These are phyloP conservation scores for Henricia sp. DNA, from an alignment of 53 echinoderm and acorn worm species.

Conservation along the genomic window DNA sequence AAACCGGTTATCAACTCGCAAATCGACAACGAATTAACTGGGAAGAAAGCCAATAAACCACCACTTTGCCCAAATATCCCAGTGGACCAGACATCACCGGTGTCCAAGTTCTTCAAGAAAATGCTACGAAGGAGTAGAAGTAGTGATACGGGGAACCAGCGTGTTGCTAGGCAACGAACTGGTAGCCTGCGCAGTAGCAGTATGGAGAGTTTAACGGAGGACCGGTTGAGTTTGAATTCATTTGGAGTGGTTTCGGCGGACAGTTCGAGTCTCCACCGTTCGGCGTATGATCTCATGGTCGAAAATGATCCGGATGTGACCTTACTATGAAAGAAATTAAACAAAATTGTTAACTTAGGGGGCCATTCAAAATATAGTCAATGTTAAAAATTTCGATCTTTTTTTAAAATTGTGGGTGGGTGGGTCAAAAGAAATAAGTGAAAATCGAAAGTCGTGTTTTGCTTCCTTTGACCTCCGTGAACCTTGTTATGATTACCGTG, in stretches of 20 bases:
- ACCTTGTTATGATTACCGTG: no score
- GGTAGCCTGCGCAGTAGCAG: constrained; percentile 42
- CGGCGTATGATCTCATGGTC: constrained; percentile 73
- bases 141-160: constrained; percentile 37
- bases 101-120: constrained; percentile 76
- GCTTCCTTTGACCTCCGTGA: no score
- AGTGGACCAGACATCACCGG: constrained; percentile 59
- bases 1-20: constrained; percentile 62
- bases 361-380: no score
- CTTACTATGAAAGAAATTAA: constrained; percentile 32
- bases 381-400: no score
- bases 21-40: constrained; percentile 70
- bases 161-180: no score
- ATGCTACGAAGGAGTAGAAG: constrained; percentile 55
- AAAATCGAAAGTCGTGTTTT: no score
- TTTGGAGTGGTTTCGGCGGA: constrained; percentile 25
- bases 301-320: constrained; percentile 65
- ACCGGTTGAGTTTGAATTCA: constrained; percentile 6
- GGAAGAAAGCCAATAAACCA: constrained; percentile 56
- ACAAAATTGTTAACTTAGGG: no score
- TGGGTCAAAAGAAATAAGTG: no score
- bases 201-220: constrained; percentile 57
- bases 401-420: no score
- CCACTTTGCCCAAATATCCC: constrained; percentile 66
- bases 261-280: constrained; percentile 44